Base-by-base conservation (phyloP, 2,888 invertebrate species). In the Trichopria drosophilae region DNA sequence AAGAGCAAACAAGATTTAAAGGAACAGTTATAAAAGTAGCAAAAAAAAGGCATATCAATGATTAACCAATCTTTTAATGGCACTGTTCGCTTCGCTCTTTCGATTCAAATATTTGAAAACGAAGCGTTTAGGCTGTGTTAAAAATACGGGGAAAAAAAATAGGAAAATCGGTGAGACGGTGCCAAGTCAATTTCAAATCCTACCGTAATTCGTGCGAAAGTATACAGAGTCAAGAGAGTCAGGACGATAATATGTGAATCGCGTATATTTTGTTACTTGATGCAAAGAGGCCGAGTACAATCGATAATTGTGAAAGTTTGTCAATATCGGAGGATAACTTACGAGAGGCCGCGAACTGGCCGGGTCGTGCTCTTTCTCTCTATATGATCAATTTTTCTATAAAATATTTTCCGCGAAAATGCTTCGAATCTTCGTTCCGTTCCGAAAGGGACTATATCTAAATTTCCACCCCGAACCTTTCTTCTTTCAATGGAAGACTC, bases 321-420 rank as follows among this genome's bases (percentile, higher is more conserved):
- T 13, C 7, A 10, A 2, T 13, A 10, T 31, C 39, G 31, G 58
- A 60, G 61, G 65, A 63, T 65, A 62, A 70, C 68, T 66, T 64
- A 65, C 69, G 67, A 67, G 61, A 66, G 60, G 60, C 63, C 58
- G 51, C 57, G 59, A 57, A 58, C 51, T n/a, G n/a, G 61, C 59
- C 60, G 57, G 60, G 59, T 60, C 58, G 62, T 54, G 61, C 65
- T 66, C 58, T 68, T 65, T 67, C 63, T 64, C 63, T 66, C 62
- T 65, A 59, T 64, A 60, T 61, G 57, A 63, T 56, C 60, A 58
- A 65, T 61, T 61, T 45, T 58, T 61, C 59, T 60, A 60, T 61
- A 63, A 60, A 56, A 53, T 61, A 57, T 64, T 60, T 66, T 65
- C n/a, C 60, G 59, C 57, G 57, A 56, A 61, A 58, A 64, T 60